Evolutionary conservation across 2,797 vertebrate species (phyloP).

Genomic region (Lacerta viridis): DNA sequence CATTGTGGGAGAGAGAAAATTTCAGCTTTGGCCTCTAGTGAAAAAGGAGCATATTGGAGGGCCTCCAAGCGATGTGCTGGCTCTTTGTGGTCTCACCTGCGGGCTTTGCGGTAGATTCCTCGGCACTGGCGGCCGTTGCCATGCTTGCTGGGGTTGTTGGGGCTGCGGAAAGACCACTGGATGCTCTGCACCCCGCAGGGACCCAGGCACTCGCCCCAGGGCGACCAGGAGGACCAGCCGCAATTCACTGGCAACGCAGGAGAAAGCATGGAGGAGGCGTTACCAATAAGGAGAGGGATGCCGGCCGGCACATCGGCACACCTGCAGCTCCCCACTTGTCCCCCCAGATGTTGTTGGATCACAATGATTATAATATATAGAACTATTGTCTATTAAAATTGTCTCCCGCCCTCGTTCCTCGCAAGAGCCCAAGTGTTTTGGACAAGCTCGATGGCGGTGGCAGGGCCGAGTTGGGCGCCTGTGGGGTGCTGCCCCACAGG

Average conservation of each 20-base stretch:
- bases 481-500: too few relatives aligned
- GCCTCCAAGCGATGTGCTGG: background rate
- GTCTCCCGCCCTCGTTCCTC: too few relatives aligned
- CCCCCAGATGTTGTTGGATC: too few relatives aligned
- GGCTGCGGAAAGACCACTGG: conserved; percentile 95
- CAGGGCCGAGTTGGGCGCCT: too few relatives aligned
- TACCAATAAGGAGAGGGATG: background rate
- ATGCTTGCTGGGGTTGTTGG: conserved; percentile 86
- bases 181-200: conserved; percentile 90
- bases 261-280: background rate
- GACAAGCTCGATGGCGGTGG: too few relatives aligned
- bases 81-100: conserved; percentile 78
- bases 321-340: too few relatives aligned
- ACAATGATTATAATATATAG: too few relatives aligned
- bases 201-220: conserved; percentile 91
- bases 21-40: too few relatives aligned
- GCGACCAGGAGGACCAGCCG: conserved; percentile 92
- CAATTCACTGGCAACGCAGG: conserved; percentile 84
- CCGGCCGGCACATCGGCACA: too few relatives aligned
- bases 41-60: background rate
- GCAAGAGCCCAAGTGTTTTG: too few relatives aligned
- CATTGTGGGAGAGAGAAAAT: too few relatives aligned
- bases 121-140: conserved; percentile 84
- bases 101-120: conserved; percentile 92
- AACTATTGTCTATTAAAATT: too few relatives aligned